Evolutionary conservation across 2,113 vertebrate species (phyloP).

Genomic region (Cariama cristata): DNA sequence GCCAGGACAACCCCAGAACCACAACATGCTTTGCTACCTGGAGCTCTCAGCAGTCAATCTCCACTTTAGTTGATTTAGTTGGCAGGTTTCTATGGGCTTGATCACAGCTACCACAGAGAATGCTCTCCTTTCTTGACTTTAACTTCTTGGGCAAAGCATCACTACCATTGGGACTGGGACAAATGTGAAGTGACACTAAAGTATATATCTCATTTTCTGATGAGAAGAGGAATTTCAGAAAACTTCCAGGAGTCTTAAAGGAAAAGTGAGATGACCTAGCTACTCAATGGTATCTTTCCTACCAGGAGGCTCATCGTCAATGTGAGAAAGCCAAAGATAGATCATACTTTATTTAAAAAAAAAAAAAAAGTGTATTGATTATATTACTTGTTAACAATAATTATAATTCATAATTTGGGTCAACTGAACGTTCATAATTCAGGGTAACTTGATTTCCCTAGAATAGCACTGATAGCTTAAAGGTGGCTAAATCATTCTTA

Average conservation of each 20-base stretch:
- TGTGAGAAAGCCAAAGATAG: background rate
- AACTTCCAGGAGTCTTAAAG: background rate
- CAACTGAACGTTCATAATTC: background rate
- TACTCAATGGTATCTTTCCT: background rate
- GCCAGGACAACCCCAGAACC: background rate
- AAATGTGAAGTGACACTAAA: background rate
- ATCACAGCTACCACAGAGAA: background rate
- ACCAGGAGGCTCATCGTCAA: background rate
- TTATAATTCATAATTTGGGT: background rate
- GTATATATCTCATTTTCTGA: background rate
- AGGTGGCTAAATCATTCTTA: background rate
- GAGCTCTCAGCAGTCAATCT: background rate
- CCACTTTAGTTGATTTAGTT: background rate
- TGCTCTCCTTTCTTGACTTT: background rate
- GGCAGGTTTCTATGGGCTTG: background rate
- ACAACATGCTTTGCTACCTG: background rate
- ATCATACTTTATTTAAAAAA: background rate
- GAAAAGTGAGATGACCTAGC: background rate
- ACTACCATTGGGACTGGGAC: background rate
- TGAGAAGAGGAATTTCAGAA: background rate
- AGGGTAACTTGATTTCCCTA: background rate
- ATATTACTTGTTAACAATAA: background rate
- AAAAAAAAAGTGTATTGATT: background rate
- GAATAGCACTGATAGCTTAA: background rate
- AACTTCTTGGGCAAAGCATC: background rate